A percentile compares a stretch with the other conserved stretches of the same genome.
phyloP scores from a whole-genome alignment of 2,888 invertebrate species.

The Pandemis corylana region DNA sequence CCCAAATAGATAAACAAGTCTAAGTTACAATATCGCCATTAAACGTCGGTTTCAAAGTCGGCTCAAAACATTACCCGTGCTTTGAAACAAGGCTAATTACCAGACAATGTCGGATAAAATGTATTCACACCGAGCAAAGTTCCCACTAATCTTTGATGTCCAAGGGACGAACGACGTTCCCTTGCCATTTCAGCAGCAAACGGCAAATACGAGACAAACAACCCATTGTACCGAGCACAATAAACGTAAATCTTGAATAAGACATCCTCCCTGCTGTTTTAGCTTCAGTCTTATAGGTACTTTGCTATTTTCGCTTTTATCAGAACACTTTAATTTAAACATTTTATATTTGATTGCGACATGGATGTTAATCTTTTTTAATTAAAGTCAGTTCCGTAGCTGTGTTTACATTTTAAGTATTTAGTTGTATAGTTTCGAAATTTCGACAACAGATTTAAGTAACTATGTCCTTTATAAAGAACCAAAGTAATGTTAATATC shows the following conservation, averaged over 20 bases:
- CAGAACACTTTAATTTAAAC: constrained; percentile 1
- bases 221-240: constrained; percentile 54
- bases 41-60: neutral
- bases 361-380: neutral
- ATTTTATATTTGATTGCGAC: neutral
- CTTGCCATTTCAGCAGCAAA: constrained; percentile 48
- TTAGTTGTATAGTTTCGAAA: no score
- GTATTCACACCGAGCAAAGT: constrained; percentile 31
- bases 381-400: no score
- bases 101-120: constrained; percentile 26
- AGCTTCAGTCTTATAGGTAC: constrained; percentile 24
- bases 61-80: constrained; percentile 19
- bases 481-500: no score
- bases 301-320: neutral
- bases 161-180: constrained; percentile 29
- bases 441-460: no score
- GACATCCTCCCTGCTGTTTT: constrained; percentile 31
- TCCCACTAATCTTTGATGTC: constrained; percentile 18
- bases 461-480: no score
- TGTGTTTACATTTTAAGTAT: neutral
- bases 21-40: neutral
- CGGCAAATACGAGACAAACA: constrained; percentile 61
- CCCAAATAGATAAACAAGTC: neutral
- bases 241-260: constrained; percentile 56
- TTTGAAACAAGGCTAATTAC: constrained; percentile 41